Conservation (phyloP, 2,113 vertebrate genomes). For the Oplegnathus fasciatus region DNA sequence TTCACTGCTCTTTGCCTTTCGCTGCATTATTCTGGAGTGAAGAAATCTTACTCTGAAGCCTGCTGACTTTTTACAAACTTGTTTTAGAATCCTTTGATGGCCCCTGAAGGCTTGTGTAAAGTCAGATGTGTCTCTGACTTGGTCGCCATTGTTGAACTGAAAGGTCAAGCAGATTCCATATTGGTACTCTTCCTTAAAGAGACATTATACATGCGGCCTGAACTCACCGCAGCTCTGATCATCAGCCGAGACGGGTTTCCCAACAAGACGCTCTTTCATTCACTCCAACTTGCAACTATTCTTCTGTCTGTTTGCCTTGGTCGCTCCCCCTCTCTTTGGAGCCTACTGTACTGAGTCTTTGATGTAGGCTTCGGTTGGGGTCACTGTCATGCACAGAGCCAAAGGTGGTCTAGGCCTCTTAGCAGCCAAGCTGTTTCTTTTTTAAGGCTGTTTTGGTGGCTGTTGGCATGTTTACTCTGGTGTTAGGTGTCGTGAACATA, state of each 20-base stretch:
- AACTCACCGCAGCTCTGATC: background rate
- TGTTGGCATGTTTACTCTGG: constrained; percentile 45
- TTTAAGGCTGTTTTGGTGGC: constrained; percentile 56
- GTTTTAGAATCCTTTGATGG: background rate
- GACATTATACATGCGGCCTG: background rate
- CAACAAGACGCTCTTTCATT: constrained; percentile 18
- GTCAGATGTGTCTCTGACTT: background rate
- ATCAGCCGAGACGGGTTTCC: background rate
- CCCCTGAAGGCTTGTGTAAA: background rate
- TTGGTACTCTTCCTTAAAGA: background rate
- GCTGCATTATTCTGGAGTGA: background rate
- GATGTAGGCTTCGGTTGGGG: constrained; percentile 44
- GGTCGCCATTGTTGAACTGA: background rate
- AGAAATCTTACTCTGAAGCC: background rate
- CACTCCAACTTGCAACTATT: background rate
- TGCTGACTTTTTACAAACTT: no score
- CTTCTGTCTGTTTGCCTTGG: background rate
- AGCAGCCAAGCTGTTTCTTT: constrained; percentile 58
- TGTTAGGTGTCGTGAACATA: constrained; percentile 39
- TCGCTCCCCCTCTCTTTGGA: background rate
- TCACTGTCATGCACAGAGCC: constrained; percentile 47
- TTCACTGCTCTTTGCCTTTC: constrained; percentile 1
- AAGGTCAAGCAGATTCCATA: background rate
- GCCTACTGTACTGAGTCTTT: constrained; percentile 42
- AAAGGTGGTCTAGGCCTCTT: constrained; percentile 56